These are phyloP conservation scores for Sapajus apella DNA, from an alignment of 2,113 vertebrate genomes.

Conservation along the genomic window DNA sequence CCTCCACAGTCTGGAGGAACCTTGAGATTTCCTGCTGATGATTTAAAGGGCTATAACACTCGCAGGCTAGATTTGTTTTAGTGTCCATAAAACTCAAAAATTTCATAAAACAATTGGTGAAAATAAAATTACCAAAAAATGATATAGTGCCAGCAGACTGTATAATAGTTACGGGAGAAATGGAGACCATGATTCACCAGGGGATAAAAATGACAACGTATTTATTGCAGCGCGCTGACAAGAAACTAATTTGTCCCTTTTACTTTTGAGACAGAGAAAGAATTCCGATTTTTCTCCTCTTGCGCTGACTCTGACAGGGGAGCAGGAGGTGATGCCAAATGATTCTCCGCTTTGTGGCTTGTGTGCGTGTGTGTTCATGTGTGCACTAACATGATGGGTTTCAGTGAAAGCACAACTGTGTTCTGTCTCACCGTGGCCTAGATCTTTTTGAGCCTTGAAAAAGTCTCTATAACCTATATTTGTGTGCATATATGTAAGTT, in stretches of 20 bases:
- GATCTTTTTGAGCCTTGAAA: neutral
- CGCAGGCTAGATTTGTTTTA: conserved; percentile 91
- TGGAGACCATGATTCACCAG: conserved; percentile 89
- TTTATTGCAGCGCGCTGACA: conserved; percentile 88
- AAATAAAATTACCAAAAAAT: conserved; percentile 93
- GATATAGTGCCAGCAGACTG: conserved; percentile 90
- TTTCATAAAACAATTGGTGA: conserved; percentile 92
- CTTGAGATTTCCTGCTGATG: conserved; percentile 98
- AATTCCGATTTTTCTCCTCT: conserved; percentile 83
- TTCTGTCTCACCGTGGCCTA: neutral
- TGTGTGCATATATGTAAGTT: neutral
- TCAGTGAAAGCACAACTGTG: neutral
- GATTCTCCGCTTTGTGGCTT: neutral
- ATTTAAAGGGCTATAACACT: conserved; percentile 98
- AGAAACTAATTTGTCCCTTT: conserved; percentile 91
- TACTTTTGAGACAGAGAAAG: conserved; percentile 87
- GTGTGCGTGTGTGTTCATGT: neutral
- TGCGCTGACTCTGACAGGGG: conserved; percentile 57
- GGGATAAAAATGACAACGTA: conserved; percentile 91
- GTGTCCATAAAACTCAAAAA: conserved; percentile 92
- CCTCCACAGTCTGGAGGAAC: conserved; percentile 97
- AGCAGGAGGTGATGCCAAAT: neutral
- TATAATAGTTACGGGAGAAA: conserved; percentile 91
- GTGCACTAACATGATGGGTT: neutral
- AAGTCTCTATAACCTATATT: neutral